Evolutionary conservation across 1,140 invertebrate species (phyloP).

Genomic region (Bombus waltoni): DNA sequence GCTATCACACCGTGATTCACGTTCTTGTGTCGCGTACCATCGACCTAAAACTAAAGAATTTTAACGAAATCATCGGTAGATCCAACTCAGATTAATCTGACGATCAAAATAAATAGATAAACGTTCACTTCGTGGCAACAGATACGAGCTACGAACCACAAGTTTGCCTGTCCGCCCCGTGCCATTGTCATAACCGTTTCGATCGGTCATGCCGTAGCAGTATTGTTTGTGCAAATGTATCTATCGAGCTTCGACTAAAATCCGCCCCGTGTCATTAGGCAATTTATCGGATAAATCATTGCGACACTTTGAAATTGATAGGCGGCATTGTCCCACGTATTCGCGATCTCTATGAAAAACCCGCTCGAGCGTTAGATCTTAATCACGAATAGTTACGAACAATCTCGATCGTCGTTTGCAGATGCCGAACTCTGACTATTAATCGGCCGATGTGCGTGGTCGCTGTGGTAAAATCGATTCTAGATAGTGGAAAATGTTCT

Average conservation of each 20-base stretch:
- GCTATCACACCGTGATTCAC: background rate
- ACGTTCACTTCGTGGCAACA: background rate
- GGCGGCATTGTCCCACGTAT: conserved; percentile 31
- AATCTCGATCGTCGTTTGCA: background rate
- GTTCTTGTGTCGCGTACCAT: background rate
- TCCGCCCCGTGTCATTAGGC: conserved; percentile 56
- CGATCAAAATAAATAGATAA: background rate
- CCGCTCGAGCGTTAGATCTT: background rate
- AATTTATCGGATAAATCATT: conserved; percentile 68
- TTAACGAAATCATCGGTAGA: background rate
- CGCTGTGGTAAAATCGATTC: background rate
- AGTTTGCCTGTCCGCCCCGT: conserved; percentile 9
- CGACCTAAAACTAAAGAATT: background rate
- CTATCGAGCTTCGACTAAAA: conserved; percentile 30
- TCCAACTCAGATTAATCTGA: background rate
- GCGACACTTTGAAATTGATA: conserved; percentile 62
- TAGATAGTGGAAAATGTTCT: background rate
- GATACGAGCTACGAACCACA: background rate
- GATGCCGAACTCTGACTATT: background rate
- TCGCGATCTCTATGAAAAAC: conserved; percentile 1
- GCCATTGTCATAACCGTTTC: conserved; percentile 26
- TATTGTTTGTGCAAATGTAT: conserved; percentile 48
- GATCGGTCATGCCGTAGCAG: background rate
- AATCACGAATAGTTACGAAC: background rate
- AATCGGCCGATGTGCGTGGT: conserved; percentile 1